Base-by-base conservation (phyloP, 2,888 invertebrate genomes). In the Tipula vernalis region DNA sequence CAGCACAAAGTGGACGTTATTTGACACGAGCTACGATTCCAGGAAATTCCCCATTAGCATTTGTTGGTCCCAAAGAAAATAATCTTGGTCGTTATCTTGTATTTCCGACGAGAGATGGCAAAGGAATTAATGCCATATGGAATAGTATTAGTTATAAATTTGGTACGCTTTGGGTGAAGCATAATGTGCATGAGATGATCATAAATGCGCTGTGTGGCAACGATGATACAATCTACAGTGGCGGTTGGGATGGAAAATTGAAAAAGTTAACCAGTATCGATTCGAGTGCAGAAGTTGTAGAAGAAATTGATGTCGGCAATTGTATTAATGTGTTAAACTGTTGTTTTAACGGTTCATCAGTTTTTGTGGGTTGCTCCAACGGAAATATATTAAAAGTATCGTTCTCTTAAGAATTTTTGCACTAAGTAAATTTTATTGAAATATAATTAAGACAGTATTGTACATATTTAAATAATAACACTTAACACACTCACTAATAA, bases 121-220 rank as follows among this genome's bases (percentile, higher is more conserved):
- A 88, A 86, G 89, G 88, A n/a, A 18, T 89, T 41, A 86, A 84
- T 18, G 87, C 91, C 44, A 88, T 89, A 0, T 89, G 89, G 39
- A 92, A 92, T 88, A 87, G 90, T 15, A 88, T 89, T 1, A 88
- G 88, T n/a, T 88, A 90, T 44, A 89, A 89, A 87, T 91, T 90
- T 87, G 88, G 88, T 4, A 88, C 87, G n/a, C 85, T 90, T 36
- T 91, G 91, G 90, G 88, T 89, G 87, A 87, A 88, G 83, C 84
- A 92, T 91, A 88, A 91, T 87, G 90, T 90, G 28, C 92, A 92
- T 87, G 91, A 91, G 87, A 89, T 91, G 90, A 91, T 92, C 86
- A 89, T 92, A 8, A 91, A 90, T 87, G 88, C 89, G 15, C 89
- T 92, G 85, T 90, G 90, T 85, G 91, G 90, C 0, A 88, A 89